phyloP scores from a whole-genome alignment of 2,113 vertebrate species.

The Chaetodon trifascialis region DNA sequence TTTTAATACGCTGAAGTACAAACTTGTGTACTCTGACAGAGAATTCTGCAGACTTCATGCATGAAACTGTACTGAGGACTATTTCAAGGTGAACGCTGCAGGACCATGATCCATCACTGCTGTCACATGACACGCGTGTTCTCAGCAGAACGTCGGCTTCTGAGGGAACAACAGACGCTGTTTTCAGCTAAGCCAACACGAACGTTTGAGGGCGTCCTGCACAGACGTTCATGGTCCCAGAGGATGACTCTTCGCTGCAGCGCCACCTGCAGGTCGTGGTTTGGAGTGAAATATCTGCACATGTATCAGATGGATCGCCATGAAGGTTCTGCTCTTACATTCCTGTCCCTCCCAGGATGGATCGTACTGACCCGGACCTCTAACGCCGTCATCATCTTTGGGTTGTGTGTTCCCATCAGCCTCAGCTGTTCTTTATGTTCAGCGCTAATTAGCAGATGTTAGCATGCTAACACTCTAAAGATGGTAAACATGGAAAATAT shows the following conservation, averaged over 20 bases:
- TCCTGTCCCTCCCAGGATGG: background rate
- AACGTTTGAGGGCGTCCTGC: too few relatives aligned
- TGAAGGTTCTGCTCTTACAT: background rate
- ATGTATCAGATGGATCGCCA: background rate
- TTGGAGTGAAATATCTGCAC: too few relatives aligned
- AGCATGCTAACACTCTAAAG: background rate
- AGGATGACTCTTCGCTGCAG: too few relatives aligned
- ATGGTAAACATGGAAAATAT: background rate
- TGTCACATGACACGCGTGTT: too few relatives aligned
- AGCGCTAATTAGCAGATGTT: too few relatives aligned
- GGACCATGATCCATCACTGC: background rate
- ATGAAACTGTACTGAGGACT: background rate
- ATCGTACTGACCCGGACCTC: background rate
- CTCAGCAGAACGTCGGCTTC: too few relatives aligned
- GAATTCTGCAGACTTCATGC: background rate
- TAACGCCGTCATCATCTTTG: background rate
- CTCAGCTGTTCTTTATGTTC: background rate
- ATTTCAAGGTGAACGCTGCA: background rate
- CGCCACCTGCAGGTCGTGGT: too few relatives aligned
- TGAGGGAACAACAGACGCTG: too few relatives aligned
- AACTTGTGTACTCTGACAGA: background rate
- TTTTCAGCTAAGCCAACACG: too few relatives aligned
- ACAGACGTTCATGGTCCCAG: too few relatives aligned
- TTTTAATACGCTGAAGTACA: constrained; percentile 3
- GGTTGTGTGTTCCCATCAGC: background rate